Conservation (phyloP, 2,888 invertebrate genomes). For the Onthophagus sagittarius region DNA sequence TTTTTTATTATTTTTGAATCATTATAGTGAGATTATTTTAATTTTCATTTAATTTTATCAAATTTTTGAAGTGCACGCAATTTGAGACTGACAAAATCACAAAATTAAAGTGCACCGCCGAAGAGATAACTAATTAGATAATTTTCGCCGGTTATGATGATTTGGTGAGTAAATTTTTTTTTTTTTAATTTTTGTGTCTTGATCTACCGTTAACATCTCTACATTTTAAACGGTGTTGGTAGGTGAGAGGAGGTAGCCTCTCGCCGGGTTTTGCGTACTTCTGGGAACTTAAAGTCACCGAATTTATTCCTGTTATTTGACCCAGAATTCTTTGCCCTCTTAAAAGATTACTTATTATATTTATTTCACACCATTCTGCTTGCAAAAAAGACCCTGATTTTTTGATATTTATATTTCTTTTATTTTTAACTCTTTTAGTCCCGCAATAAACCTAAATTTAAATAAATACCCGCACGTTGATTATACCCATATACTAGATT, state of each 20-base stretch:
- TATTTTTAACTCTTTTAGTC: too few relatives aligned
- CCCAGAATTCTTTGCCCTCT: neutral
- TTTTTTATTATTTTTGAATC: neutral
- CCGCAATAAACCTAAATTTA: too few relatives aligned
- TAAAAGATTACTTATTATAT: neutral
- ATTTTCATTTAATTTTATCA: neutral
- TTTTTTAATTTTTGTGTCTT: neutral
- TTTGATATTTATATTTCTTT: too few relatives aligned
- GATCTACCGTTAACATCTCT: slow-evolving; percentile 15
- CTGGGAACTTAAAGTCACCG: neutral
- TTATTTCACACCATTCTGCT: neutral
- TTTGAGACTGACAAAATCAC: neutral
- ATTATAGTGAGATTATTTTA: neutral
- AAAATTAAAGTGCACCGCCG: neutral
- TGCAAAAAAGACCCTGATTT: neutral
- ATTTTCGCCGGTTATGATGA: slow-evolving; percentile 5
- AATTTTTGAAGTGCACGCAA: neutral
- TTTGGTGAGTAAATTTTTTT: slow-evolving; percentile 16
- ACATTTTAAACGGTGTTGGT: neutral
- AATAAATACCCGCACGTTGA: too few relatives aligned
- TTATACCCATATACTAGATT: neutral
- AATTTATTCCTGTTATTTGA: slow-evolving; percentile 8
- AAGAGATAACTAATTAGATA: neutral
- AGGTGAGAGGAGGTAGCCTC: neutral
- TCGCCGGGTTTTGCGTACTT: neutral